Base-by-base conservation (phyloP, 2,888 invertebrate species). In the Myopa testacea region DNA sequence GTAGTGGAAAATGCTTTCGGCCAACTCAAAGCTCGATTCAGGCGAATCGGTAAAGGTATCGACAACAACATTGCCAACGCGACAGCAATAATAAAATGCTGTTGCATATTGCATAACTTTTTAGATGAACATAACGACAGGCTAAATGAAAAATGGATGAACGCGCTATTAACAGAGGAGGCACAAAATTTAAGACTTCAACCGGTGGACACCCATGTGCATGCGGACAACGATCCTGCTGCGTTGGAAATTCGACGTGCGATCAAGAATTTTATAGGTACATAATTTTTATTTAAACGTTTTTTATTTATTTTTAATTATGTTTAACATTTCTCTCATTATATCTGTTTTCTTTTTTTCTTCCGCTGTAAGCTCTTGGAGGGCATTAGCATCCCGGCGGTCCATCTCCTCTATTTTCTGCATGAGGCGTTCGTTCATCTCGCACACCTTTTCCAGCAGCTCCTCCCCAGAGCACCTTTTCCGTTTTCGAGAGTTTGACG, bases 41-140 rank as follows among this genome's bases (percentile, higher is more conserved):
- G 63, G 19, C 26, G 63, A 63, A 63, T 63, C 37, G 34, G 63
- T 6, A 63, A 63, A 63, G 63, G 63, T 62, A n/a, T 62, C 16
- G 62, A 62, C 16, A 62, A 62, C 62, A 16, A 16, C 26, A 62
- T 62, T 19, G 26, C 12, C 26, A 63, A 8, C n/a, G 63, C 63
- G 14, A 34, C 63, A 7, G 1, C 63, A 63, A 63, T 34, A 34
- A 63, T 19, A 63, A 63, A 63, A 14, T 63, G 63, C n/a, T 63
- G 34, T 63, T 63, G 63, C 37, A 3, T 63, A 37, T 63, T 63
- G 14, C 63, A 63, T 14, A 63, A 2, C 37, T 63, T 63, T 37
- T 63, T 2, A 34, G n/a, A 34, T 63, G 63, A 10, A 34, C 7
- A 63, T 14, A 63, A 8, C 34, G 63, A 63, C 63, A 26, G 63